Conservation (phyloP, 1,140 invertebrate species). For the Nautilus pompilius region DNA sequence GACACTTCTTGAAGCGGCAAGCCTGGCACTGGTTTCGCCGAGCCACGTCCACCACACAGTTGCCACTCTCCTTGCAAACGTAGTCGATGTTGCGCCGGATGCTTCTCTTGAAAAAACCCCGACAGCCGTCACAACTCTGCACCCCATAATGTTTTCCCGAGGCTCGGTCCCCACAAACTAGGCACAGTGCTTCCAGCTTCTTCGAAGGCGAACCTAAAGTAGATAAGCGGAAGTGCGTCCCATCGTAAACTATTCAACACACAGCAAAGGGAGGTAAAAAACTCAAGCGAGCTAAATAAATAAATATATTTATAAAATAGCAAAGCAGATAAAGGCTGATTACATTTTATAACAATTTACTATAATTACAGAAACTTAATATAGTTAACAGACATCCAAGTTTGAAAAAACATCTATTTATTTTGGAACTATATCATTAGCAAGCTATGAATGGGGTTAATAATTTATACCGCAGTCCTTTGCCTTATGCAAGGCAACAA, state of each 20-base stretch:
- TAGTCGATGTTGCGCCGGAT: constrained; percentile 80
- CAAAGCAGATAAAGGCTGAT: background rate
- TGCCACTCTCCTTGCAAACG: constrained; percentile 81
- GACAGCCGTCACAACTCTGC: constrained; percentile 62
- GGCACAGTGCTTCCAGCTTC: constrained; percentile 63
- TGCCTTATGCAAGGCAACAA: no score
- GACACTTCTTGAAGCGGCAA: constrained; percentile 88
- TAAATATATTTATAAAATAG: background rate
- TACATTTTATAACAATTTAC: background rate
- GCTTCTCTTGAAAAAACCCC: constrained; percentile 89
- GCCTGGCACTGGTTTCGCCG: constrained; percentile 93
- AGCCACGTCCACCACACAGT: constrained; percentile 87
- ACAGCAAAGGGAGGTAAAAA: background rate
- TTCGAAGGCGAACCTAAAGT: background rate
- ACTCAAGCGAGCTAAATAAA: background rate
- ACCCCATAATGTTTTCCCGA: constrained; percentile 57
- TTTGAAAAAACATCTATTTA: background rate
- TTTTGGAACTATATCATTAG: no score
- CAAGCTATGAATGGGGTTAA: no score
- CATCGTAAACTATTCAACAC: background rate
- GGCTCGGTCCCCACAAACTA: constrained; percentile 56
- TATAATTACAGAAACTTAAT: background rate
- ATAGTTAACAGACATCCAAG: background rate
- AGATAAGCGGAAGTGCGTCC: background rate
- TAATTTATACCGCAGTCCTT: no score